These are phyloP conservation scores for Gila robusta DNA, from an alignment of 2,797 vertebrate species.

Conservation along the genomic window DNA sequence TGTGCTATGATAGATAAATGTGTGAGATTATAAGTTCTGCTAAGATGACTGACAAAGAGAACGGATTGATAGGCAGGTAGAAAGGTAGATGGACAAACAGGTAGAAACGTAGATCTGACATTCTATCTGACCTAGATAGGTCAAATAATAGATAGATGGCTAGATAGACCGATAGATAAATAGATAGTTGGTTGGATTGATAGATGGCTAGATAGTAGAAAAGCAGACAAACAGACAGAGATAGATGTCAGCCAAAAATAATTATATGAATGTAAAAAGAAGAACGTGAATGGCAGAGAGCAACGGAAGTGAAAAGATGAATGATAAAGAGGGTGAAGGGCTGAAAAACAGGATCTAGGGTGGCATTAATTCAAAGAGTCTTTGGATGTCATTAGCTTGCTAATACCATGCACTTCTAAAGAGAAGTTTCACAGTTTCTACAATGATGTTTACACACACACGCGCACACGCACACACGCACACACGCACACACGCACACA, in stretches of 20 bases:
- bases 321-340: background rate
- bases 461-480: too few relatives aligned
- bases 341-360: background rate
- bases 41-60: background rate
- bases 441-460: background rate
- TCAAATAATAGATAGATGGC: background rate
- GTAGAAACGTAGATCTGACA: background rate
- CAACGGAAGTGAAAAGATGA: background rate
- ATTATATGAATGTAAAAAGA: background rate
- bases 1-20: background rate
- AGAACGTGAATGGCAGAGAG: slow-evolving; percentile 2
- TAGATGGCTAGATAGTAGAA: background rate
- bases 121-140: background rate
- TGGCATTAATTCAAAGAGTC: background rate
- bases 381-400: background rate
- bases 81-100: background rate
- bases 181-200: background rate
- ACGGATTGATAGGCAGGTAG: background rate
- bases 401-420: background rate
- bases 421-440: background rate
- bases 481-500: too few relatives aligned
- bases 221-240: background rate
- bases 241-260: background rate
- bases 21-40: background rate
- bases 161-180: background rate